Evolutionary conservation across 1,140 invertebrate genomes (phyloP), one percentile per base, ranked within the genome.

Genomic region (Heliconius melpomene): DNA sequence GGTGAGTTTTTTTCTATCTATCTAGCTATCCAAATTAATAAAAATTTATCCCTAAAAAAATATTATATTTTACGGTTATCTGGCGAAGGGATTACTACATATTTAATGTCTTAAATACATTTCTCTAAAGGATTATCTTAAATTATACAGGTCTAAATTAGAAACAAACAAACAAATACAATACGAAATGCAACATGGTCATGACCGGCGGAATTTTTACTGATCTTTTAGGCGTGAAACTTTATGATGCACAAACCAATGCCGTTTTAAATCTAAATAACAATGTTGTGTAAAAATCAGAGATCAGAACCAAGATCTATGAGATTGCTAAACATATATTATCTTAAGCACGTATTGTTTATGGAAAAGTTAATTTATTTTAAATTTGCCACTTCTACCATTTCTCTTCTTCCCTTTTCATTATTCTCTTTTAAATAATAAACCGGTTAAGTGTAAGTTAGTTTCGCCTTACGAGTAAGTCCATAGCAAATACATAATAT

Each of bases 1-100:
- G 86, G 94, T 95, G 87, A 94, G 94, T 92, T 38, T 11, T 23
- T 60, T 23, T n/a, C n/a, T 9, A 8, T 23, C n/a, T n/a, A 60
- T 11, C 13, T 46, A 16, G 40, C 13, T 46, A 46, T 46, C 3
- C 40, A 16, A 46, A 5, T 46, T 16, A 46, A 5, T 46, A 46
- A 3, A 13, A 16, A 46, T 46, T 16, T 46, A 46, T 46, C 5
- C 40, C 11, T 46, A 46, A 16, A 46, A 40, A 40, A 46, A 5
- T 1, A 11, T 5, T 46, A 46, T 13, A 16, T 46, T 5, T 13
- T 3, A 1, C 13, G 0, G 11, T 46, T 46, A 46, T 46, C 40
- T 46, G 40, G 13, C 40, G 2, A 46, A 13, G 11, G 40, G 11
- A 46, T 46, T 46, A 13, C 3, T 13, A 3, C 3, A 32, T 5